A percentile compares a stretch with the other conserved stretches of the same genome.
phyloP scores from a whole-genome alignment of 1,140 invertebrate genomes.

The Sipha flava region DNA sequence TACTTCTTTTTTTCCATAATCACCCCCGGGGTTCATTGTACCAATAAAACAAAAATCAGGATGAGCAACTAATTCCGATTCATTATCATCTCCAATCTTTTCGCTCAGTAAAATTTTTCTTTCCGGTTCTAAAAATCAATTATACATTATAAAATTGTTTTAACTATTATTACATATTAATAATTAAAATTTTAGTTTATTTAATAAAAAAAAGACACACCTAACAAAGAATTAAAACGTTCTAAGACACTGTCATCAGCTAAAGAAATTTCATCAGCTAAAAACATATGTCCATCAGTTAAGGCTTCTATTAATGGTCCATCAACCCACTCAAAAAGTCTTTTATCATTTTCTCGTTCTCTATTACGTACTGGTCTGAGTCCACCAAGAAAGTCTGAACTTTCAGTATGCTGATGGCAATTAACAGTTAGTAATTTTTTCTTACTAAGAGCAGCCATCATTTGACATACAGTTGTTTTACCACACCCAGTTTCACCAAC shows the following conservation, averaged over 20 bases:
- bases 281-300: slow-evolving; percentile 75
- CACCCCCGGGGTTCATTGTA: slow-evolving; percentile 99
- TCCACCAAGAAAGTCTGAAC: slow-evolving; percentile 93
- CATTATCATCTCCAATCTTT: slow-evolving; percentile 54
- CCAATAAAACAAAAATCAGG: slow-evolving; percentile 83
- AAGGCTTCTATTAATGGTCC: slow-evolving; percentile 90
- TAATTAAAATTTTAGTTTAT: not conserved
- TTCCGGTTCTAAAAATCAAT: slow-evolving; percentile 69
- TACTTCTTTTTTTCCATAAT: slow-evolving; percentile 98
- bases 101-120: slow-evolving; percentile 83
- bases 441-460: slow-evolving; percentile 61
- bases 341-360: slow-evolving; percentile 43
- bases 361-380: slow-evolving; percentile 77
- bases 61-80: slow-evolving; percentile 54
- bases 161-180: not conserved
- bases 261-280: slow-evolving; percentile 98
- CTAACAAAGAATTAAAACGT: slow-evolving; percentile 86
- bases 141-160: slow-evolving; percentile 20
- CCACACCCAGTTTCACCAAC: slow-evolving; percentile 98
- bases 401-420: slow-evolving; percentile 98
- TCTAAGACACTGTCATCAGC: slow-evolving; percentile 98
- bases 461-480: slow-evolving; percentile 94
- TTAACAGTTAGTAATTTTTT: slow-evolving; percentile 73
- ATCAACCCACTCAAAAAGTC: slow-evolving; percentile 95
- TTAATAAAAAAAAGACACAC: slow-evolving; percentile 39